Base-by-base conservation (phyloP, 2,888 invertebrate genomes). In the Aplocera efformata region DNA sequence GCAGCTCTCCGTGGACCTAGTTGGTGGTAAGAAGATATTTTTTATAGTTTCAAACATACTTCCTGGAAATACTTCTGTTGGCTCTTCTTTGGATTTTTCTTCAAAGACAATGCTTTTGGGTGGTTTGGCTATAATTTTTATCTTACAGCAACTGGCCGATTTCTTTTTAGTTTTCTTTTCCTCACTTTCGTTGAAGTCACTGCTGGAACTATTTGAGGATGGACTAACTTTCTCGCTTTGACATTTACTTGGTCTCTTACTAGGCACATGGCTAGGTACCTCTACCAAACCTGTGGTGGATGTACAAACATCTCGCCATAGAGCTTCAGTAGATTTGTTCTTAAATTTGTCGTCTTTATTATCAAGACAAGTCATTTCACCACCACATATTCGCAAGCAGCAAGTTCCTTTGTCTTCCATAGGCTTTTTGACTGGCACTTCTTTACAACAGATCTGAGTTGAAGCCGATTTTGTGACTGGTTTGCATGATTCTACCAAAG, bases 241-340 rank as follows among this genome's bases (percentile, higher is more conserved):
- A 4, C 9, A 3, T 29, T 8, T 24, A 25, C 40, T 40, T 10
- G 40, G 20, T 9, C 10, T 9, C 2, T 4, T 29, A 11, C 29
- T 33, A 4, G 28, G 10, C 6, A 32, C 10, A n/a, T 23, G 7
- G 8, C 27, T 31, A 6, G 28, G 31, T 17, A 28, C 23, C 0
- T n/a, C 13, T 1, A 21, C 17, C 9, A 58, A 34, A 32, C 43
- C 46, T n/a, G 48, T 38, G 1, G 46, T 50, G 1, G 53, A 58
- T 6, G 49, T 48, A n/a, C 30, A 35, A 7, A 5, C 31, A 24
- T 57, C 53, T 29, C 49, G 41, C 46, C 48, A 53, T 1, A 43
- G 3, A 10, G 40, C 46, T 5, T 53, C 33, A 7, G 33, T 40
- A 7, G 33, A 33, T 3, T 20, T 30, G 3, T 28, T 25, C 28